phyloP scores from a whole-genome alignment of 2,888 invertebrate genomes.

The Meiosimyza platycephala region DNA sequence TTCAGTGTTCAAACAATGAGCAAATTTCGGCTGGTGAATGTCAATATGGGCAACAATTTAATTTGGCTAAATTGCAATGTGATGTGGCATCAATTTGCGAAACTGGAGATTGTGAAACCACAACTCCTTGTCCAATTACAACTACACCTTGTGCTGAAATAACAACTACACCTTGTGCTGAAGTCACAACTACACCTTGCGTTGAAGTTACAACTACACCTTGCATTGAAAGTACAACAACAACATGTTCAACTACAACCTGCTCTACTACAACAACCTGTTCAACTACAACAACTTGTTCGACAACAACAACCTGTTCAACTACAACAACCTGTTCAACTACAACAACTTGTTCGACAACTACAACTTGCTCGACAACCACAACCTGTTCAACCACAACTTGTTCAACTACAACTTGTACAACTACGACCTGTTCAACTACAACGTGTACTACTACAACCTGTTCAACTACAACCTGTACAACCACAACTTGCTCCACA shows the following conservation, averaged over 20 bases:
- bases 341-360: neutral
- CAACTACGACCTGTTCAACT: constrained; percentile 2
- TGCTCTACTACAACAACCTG: neutral
- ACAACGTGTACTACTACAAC: neutral
- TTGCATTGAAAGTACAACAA: neutral
- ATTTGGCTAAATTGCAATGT: constrained; percentile 43
- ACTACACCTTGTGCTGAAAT: neutral
- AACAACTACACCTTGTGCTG: neutral
- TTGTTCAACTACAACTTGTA: neutral
- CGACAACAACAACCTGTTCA: neutral
- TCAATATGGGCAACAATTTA: constrained; percentile 4
- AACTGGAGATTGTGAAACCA: neutral
- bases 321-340: constrained; percentile 4
- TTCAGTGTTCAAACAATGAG: neutral
- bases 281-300: neutral
- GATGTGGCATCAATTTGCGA: constrained; percentile 39
- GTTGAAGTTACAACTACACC: neutral
- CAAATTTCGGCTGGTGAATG: constrained; percentile 10
- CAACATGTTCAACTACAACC: neutral
- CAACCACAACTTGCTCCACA: constrained; percentile 12
- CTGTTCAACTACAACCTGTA: neutral
- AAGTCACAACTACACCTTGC: neutral
- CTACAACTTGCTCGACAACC: neutral
- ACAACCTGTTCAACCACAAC: neutral
- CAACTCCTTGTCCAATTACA: constrained; percentile 7